A percentile compares a stretch with the other conserved stretches of the same genome.
Evolutionary conservation across 2,797 vertebrate species (phyloP).

Genomic region (Apogon talboti): DNA sequence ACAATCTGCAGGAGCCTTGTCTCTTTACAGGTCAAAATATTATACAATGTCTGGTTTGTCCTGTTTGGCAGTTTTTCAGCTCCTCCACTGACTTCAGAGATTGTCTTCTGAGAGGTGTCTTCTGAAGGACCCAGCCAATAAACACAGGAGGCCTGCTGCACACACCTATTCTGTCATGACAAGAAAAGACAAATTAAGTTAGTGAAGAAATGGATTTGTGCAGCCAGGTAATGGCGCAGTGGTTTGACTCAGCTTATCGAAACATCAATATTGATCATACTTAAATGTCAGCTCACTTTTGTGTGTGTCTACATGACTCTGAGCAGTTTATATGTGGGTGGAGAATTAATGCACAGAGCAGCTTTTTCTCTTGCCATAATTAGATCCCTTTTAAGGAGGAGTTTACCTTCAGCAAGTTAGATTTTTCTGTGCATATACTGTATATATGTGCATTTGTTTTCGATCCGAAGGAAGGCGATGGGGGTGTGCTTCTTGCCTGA

Average conservation of each 20-base stretch:
- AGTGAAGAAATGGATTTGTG: conserved; percentile 22
- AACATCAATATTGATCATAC: conserved; percentile 21
- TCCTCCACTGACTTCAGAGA: background rate
- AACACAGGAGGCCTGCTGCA: background rate
- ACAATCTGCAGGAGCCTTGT: too few relatives aligned
- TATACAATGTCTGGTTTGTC: too few relatives aligned
- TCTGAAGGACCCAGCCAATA: background rate
- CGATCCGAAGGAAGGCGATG: conserved; percentile 43
- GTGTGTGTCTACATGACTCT: conserved; percentile 11
- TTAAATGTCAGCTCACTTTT: conserved; percentile 38
- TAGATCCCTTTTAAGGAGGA: conserved; percentile 39
- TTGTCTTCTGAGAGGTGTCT: too few relatives aligned
- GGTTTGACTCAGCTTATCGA: conserved; percentile 14
- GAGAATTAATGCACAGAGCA: conserved; percentile 25
- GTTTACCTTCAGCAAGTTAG: background rate
- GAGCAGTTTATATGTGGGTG: conserved; percentile 9
- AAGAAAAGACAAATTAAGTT: conserved; percentile 3
- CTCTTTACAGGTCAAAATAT: too few relatives aligned
- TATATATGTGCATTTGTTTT: conserved; percentile 32
- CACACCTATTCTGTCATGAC: background rate
- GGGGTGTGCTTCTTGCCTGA: conserved; percentile 39
- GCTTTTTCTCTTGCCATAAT: conserved; percentile 6
- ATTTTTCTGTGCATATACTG: background rate
- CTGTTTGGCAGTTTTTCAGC: background rate
- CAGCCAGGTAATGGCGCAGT: conserved; percentile 3